Base-by-base conservation (phyloP, 1,140 invertebrate genomes). In the Calliopsis andreniformis region DNA sequence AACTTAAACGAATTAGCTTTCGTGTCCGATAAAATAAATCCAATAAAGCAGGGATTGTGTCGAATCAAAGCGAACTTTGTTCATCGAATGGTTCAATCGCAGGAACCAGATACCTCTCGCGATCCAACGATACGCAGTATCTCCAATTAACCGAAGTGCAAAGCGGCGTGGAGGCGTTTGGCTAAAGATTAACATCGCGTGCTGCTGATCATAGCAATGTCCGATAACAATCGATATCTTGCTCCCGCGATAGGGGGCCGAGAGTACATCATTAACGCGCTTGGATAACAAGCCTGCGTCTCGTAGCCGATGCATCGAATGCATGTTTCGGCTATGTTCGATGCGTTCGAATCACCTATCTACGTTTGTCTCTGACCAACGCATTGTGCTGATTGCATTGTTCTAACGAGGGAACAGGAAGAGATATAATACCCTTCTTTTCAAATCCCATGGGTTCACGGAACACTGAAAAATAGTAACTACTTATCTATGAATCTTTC, bases 221-320 rank as follows among this genome's bases (percentile, higher is more conserved):
- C 42, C 5, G 30, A 70, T 47, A 20, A 14, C 28, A 18, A 58
- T 69, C 28, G 28, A 59, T 59, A 58, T 20, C n/a, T 32, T 10
- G 42, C 55, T 70, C 14, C 32, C 16, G n/a, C 25, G 25, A 30
- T 45, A 75, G 45, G 51, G 56, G 30, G 39, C 18, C 30, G 47
- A 51, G 47, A 51, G 28, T 43, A 20, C 45, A 63, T 39, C 35
- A 72, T 72, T 72, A 70, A 71, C 56, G 43, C 28, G 43, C 32
- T 49, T 4, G 56, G 23, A 61, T 35, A 49, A 62, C 61, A 62
- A 72, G 32, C 56, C 42, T 39, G 43, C 10, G 14, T 25, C 45
- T 53, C 45, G 18, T 20, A 25, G n/a, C 3, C 16, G 55, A 49
- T 59, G 12, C 45, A 47, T 35, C 42, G 69, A 28, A 62, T 39